Conservation (phyloP, 2,888 invertebrate genomes). For the Callinectes sapidus region DNA sequence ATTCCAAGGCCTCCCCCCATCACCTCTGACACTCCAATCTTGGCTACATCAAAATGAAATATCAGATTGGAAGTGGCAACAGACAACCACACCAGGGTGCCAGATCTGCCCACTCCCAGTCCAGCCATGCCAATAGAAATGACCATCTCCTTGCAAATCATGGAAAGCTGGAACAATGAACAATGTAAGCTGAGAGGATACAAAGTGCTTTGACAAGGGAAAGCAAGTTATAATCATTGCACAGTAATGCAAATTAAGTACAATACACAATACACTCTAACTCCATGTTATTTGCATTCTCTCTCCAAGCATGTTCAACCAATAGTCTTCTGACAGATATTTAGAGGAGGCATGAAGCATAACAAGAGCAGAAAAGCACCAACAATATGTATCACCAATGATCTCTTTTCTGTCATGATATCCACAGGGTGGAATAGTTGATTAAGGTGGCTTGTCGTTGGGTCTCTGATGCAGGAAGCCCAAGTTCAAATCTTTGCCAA, state of each 20-base stretch:
- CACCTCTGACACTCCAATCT: slow-evolving; percentile 49
- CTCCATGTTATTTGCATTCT: too few relatives aligned
- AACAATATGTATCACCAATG: too few relatives aligned
- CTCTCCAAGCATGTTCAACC: too few relatives aligned
- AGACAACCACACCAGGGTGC: slow-evolving; percentile 58
- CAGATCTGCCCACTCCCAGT: slow-evolving; percentile 54
- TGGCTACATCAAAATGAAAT: slow-evolving; percentile 65
- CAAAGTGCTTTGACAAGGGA: neutral
- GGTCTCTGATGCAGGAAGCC: too few relatives aligned
- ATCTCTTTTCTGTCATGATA: too few relatives aligned
- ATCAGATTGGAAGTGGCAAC: slow-evolving; percentile 57
- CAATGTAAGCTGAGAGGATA: neutral
- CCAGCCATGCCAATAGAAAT: slow-evolving; percentile 54
- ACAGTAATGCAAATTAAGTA: neutral
- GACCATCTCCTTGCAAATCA: slow-evolving; percentile 43
- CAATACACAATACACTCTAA: too few relatives aligned
- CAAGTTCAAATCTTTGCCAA: too few relatives aligned
- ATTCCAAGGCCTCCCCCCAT: slow-evolving; percentile 43
- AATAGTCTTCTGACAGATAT: too few relatives aligned
- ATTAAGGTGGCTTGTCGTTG: too few relatives aligned
- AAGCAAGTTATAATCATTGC: neutral
- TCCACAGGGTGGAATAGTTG: too few relatives aligned
- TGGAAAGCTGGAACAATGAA: neutral
- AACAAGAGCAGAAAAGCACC: too few relatives aligned
- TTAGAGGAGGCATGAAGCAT: too few relatives aligned